Base-by-base conservation (phyloP, 2,113 vertebrate species). In the Procavia capensis region DNA sequence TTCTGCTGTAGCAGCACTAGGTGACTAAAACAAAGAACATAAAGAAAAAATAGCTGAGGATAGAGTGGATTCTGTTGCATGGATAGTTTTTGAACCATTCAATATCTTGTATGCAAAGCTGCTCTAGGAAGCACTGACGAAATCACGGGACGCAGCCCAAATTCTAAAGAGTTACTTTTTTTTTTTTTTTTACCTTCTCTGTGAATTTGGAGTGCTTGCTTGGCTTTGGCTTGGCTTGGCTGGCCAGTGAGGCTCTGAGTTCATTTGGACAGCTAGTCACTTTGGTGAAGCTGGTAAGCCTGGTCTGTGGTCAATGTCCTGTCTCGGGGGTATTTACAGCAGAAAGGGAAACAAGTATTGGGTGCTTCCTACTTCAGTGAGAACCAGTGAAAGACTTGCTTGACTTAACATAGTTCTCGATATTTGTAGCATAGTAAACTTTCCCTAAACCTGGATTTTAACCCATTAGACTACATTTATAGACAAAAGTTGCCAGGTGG, bases 311-410 rank as follows among this genome's bases (percentile, higher is more conserved):
- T 20, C 34, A 9, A n/a, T 11, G 10, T 0, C 5, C 2, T 14
- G 5, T 3, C 10, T 17, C 27, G 63, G 24, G 9, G 11, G 1
- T 5, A 34, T 13, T 34, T 14, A 10, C 0, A 27, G 3, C 17
- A 94, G 9, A 24, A 36, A 83, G 14, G 13, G 34, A 57, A 43
- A 7, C 36, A 24, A 72, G 2, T 5, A 27, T 5, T 43, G 5
- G 1, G 17, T 47, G 63, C 34, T 17, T 54, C 22, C 10, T 24
- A 13, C 10, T 41, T 29, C 17, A 3, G 70, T n/a, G 24, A 1
- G 31, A 82, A 74, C 34, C 39, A 81, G 43, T 27, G 0, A 50
- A 22, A 31, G 9, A 25, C 2, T 83, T 76, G 4, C n/a, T 36
- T 59, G 57, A 5, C 19, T 59, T 45, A 5, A 19, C 31, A 36